phyloP scores from a whole-genome alignment of 2,797 vertebrate genomes.

The Bradypodion pumilum region DNA sequence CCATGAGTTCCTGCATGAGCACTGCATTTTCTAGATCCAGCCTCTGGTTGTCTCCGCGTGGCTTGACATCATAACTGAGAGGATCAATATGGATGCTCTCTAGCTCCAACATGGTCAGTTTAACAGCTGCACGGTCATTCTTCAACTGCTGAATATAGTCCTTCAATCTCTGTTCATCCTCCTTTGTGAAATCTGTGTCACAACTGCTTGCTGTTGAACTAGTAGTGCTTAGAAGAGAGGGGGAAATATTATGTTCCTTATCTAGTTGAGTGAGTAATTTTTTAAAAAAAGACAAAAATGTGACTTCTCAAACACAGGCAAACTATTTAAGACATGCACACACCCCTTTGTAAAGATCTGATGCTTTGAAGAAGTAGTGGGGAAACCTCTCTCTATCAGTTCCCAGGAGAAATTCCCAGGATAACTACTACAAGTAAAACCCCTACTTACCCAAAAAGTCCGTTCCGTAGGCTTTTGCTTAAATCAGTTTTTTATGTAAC shows the following conservation, averaged over 20 bases:
- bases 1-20: conserved; percentile 91
- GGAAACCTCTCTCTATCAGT: neutral
- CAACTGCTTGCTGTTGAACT: conserved; percentile 89
- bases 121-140: conserved; percentile 86
- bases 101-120: conserved; percentile 87
- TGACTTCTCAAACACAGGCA: neutral
- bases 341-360: neutral
- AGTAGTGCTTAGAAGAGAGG: conserved; percentile 78
- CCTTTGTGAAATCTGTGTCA: conserved; percentile 87
- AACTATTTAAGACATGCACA: neutral
- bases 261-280: too few relatives aligned
- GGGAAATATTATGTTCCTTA: neutral
- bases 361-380: neutral
- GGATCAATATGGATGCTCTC: conserved; percentile 88
- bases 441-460: too few relatives aligned
- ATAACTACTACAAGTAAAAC: neutral
- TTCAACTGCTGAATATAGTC: conserved; percentile 88
- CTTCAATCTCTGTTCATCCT: conserved; percentile 87
- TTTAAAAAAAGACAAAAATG: neutral
- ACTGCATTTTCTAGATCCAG: conserved; percentile 89
- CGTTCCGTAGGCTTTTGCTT: too few relatives aligned
- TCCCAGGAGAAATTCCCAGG: too few relatives aligned
- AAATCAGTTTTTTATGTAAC: too few relatives aligned
- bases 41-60: conserved; percentile 83
- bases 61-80: conserved; percentile 83